Evolutionary conservation across 2,888 invertebrate species (phyloP).

Genomic region (Amphiduros pacificus): DNA sequence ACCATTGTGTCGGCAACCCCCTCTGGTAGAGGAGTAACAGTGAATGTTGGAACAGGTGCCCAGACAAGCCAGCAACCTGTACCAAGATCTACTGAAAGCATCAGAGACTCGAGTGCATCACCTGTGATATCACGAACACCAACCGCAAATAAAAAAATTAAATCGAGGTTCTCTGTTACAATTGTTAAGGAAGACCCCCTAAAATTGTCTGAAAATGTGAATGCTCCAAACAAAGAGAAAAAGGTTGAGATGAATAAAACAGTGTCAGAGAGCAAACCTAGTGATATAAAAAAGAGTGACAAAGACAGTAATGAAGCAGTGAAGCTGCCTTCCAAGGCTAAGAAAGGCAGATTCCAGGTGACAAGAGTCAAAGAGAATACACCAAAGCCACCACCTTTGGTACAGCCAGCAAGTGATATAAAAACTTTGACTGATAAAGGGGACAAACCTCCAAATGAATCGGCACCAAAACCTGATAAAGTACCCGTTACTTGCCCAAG

Average conservation of each 20-base stretch:
- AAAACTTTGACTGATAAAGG: neutral
- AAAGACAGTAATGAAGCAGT: constrained; percentile 1
- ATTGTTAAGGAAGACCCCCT: constrained; percentile 21
- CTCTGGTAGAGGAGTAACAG: neutral
- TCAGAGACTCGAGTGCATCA: neutral
- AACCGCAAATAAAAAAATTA: neutral
- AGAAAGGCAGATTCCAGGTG: constrained; percentile 16
- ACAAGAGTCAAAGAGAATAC: constrained; percentile 15
- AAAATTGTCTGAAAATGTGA: neutral
- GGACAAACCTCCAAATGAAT: too few species aligned
- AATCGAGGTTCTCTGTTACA: constrained; percentile 26
- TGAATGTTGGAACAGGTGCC: neutral
- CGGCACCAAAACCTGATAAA: too few species aligned
- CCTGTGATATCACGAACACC: neutral
- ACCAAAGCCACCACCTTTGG: too few species aligned
- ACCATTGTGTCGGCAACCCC: neutral
- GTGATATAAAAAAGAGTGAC: neutral
- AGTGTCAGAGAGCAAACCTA: constrained; percentile 1
- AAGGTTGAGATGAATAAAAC: neutral
- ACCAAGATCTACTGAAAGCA: neutral
- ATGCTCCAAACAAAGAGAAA: neutral
- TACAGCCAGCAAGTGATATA: neutral
- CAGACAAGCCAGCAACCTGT: neutral
- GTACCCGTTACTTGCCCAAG: neutral
- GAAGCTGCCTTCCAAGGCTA: too few species aligned